A percentile compares a stretch with the other conserved stretches of the same genome.
phyloP scores from a whole-genome alignment of 2,113 vertebrate genomes.

The Nematolebias whitei region DNA sequence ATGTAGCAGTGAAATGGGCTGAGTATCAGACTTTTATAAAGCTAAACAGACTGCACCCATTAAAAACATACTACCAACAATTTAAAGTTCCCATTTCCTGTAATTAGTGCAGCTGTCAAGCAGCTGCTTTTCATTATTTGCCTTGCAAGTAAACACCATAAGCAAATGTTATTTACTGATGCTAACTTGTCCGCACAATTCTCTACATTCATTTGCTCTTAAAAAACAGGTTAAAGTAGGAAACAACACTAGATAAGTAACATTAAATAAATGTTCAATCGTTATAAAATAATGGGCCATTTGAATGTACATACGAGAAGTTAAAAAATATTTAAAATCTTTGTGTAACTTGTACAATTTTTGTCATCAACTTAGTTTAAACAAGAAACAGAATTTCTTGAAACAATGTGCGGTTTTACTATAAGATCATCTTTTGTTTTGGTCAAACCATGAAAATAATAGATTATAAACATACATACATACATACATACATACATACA shows the following conservation, averaged over 20 bases:
- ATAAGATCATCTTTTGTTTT: too few species aligned
- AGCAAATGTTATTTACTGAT: constrained; percentile 20
- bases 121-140: constrained; percentile 37
- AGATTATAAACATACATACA: too few species aligned
- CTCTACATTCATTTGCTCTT: not conserved
- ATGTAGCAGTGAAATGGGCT: not conserved
- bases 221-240: not conserved
- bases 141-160: constrained; percentile 16
- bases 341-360: too few species aligned
- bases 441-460: too few species aligned
- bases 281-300: too few species aligned
- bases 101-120: constrained; percentile 29
- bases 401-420: too few species aligned
- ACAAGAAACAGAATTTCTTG: too few species aligned
- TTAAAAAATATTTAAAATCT: too few species aligned
- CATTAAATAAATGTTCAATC: not conserved
- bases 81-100: constrained; percentile 61
- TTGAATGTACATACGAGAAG: too few species aligned
- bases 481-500: too few species aligned
- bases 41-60: constrained; percentile 20
- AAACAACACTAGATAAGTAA: not conserved
- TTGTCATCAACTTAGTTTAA: too few species aligned
- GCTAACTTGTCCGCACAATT: not conserved
- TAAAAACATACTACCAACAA: constrained; percentile 15
- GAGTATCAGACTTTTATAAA: constrained; percentile 9